Percentiles rank a stretch among this genome's conserved stretches.
These are phyloP conservation scores for Agelastica alni DNA, from an alignment of 2,888 invertebrate species.

Conservation along the genomic window DNA sequence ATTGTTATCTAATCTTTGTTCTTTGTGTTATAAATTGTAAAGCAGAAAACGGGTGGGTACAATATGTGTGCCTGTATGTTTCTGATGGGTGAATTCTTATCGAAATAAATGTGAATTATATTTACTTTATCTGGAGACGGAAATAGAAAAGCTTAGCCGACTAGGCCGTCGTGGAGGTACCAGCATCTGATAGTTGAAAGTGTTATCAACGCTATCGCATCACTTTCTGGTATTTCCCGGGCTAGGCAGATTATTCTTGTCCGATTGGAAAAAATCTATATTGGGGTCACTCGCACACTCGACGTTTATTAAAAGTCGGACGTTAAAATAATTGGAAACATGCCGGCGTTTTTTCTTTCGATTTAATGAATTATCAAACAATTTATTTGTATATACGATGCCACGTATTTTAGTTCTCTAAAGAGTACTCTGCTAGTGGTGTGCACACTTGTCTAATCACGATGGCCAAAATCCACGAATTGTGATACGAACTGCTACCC, in stretches of 20 bases:
- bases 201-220: slow-evolving; percentile 38
- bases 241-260: slow-evolving; percentile 38
- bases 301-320: not conserved
- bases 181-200: slow-evolving; percentile 45
- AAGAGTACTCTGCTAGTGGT: too few species aligned
- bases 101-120: slow-evolving; percentile 26
- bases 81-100: slow-evolving; percentile 31
- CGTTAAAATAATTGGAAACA: slow-evolving; percentile 2
- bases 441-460: too few species aligned
- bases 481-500: too few species aligned
- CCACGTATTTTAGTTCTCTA: too few species aligned
- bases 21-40: slow-evolving; percentile 5
- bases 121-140: slow-evolving; percentile 31
- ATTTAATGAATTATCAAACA: too few species aligned
- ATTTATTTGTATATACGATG: too few species aligned
- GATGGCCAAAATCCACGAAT: too few species aligned
- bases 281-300: slow-evolving; percentile 11
- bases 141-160: slow-evolving; percentile 39
- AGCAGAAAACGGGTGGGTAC: not conserved
- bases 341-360: too few species aligned
- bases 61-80: slow-evolving; percentile 26
- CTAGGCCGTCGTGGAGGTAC: slow-evolving; percentile 41
- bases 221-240: slow-evolving; percentile 36
- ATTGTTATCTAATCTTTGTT: not conserved
- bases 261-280: slow-evolving; percentile 22